Percentiles rank a stretch among this genome's conserved stretches.
phyloP scores from a whole-genome alignment of 2,113 vertebrate genomes.

The Tapirus terrestris region DNA sequence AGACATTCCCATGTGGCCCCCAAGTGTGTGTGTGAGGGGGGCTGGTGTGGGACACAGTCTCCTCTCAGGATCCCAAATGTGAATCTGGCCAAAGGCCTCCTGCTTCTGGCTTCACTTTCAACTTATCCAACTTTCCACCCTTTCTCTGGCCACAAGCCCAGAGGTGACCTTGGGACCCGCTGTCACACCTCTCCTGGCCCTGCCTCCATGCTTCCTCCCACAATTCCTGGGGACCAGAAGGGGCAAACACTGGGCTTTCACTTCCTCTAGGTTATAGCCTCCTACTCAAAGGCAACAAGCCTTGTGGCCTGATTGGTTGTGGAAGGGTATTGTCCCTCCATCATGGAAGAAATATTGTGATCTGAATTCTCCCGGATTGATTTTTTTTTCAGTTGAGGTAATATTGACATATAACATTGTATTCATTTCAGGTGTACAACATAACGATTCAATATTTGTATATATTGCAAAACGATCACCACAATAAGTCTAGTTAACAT shows the following conservation, averaged over 20 bases:
- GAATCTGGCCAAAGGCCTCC: slow-evolving; percentile 16
- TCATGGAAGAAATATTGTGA: neutral
- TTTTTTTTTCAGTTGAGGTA: neutral
- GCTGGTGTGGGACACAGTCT: neutral
- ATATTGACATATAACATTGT: neutral
- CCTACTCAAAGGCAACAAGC: neutral
- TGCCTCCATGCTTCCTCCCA: slow-evolving; percentile 27
- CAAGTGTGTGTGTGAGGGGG: neutral
- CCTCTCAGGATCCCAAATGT: neutral
- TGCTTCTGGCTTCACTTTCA: slow-evolving; percentile 2
- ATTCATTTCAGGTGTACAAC: neutral
- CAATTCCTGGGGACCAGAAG: neutral
- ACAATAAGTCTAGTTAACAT: neutral
- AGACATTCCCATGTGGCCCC: neutral
- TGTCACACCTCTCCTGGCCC: neutral
- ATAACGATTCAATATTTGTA: neutral
- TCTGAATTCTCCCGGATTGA: slow-evolving; percentile 18
- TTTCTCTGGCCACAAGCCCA: slow-evolving; percentile 48
- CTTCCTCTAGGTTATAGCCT: neutral
- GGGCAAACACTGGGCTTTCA: neutral
- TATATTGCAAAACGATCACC: neutral
- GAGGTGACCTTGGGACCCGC: slow-evolving; percentile 42
- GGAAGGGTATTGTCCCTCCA: neutral
- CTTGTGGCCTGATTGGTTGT: neutral
- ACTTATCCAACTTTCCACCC: neutral